A percentile compares a stretch with the other conserved stretches of the same genome.
Evolutionary conservation across 1,140 invertebrate genomes (phyloP).

Genomic region (Alviniconcha marisindica): DNA sequence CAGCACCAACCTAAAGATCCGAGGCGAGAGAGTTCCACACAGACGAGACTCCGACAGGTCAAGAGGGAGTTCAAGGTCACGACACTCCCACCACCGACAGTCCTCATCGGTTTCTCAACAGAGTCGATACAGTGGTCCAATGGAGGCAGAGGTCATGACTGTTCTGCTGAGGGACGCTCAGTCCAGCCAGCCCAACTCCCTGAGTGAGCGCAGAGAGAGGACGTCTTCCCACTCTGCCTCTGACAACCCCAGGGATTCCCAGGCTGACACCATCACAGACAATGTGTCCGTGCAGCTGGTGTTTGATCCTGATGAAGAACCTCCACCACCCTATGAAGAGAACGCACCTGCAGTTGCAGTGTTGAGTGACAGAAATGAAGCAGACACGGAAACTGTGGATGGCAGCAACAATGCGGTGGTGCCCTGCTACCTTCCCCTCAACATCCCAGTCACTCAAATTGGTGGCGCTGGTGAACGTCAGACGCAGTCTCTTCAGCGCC

Average conservation of each 20-base stretch:
- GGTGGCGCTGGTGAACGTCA: not conserved
- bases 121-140: constrained; percentile 6
- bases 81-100: constrained; percentile 35
- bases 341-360: not conserved
- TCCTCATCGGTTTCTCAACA: constrained; percentile 29
- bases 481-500: not conserved
- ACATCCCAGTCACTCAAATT: constrained; percentile 30
- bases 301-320: constrained; percentile 38
- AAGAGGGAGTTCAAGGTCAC: constrained; percentile 26
- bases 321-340: constrained; percentile 35
- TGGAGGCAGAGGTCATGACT: constrained; percentile 16
- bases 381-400: constrained; percentile 24
- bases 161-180: constrained; percentile 7
- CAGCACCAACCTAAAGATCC: constrained; percentile 18
- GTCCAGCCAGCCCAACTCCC: not conserved
- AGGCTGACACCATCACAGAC: constrained; percentile 1
- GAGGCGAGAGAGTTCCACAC: constrained; percentile 7
- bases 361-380: not conserved
- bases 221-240: not conserved
- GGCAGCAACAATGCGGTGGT: constrained; percentile 1
- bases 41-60: constrained; percentile 34
- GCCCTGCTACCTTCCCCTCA: not conserved
- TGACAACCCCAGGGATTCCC: constrained; percentile 13
- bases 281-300: constrained; percentile 21
- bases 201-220: not conserved